Percentiles rank a stretch among this genome's conserved stretches.
These are phyloP conservation scores for Dendrocincla fuliginosa DNA, from an alignment of 2,797 vertebrate genomes.

Conservation along the genomic window DNA sequence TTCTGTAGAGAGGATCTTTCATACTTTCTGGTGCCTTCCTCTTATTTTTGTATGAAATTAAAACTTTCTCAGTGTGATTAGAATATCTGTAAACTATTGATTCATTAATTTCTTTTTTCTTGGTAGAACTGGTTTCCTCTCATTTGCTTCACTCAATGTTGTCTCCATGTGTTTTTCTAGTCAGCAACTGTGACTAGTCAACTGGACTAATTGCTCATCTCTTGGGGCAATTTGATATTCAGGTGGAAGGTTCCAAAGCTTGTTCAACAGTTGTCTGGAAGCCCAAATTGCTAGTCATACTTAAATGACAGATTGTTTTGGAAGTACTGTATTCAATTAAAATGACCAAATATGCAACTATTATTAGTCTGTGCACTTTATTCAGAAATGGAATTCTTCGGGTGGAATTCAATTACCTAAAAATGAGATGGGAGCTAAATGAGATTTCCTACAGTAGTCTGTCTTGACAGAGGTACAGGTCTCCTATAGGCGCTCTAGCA, in stretches of 20 bases:
- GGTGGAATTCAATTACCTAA: background rate
- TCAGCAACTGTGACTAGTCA: background rate
- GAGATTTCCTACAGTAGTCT: background rate
- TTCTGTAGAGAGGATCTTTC: background rate
- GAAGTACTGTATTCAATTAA: background rate
- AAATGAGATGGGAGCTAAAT: background rate
- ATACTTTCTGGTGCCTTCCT: background rate
- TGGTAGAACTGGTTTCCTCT: background rate
- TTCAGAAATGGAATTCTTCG: background rate
- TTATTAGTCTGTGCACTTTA: background rate
- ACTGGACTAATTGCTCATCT: background rate
- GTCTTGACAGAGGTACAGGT: background rate
- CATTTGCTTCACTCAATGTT: background rate
- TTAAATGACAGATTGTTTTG: background rate
- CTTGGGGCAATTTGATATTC: background rate
- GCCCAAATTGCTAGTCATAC: background rate
- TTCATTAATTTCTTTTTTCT: background rate
- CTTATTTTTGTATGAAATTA: background rate
- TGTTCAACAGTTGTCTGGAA: background rate
- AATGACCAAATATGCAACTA: background rate
- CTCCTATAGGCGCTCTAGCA: background rate
- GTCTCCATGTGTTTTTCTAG: background rate
- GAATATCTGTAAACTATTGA: background rate
- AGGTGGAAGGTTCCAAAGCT: background rate
- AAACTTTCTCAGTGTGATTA: background rate